phyloP scores from a whole-genome alignment of 1,140 invertebrate genomes.

The Drosophila pseudoananassae region DNA sequence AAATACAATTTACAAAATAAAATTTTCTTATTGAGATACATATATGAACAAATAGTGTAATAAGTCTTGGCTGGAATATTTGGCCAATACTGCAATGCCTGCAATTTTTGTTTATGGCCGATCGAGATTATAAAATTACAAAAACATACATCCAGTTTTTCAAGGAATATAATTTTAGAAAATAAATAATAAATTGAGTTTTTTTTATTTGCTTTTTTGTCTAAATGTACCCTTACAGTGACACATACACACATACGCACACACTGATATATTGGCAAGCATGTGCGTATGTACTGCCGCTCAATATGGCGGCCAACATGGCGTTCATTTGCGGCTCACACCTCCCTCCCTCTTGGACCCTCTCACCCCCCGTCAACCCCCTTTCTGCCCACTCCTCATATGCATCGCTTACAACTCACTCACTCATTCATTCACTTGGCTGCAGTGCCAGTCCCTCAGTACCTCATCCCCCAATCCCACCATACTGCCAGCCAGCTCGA shows the following conservation, averaged over 20 bases:
- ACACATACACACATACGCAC: constrained; percentile 12
- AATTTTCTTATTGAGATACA: no score
- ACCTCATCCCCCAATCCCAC: neutral
- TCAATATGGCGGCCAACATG: constrained; percentile 82
- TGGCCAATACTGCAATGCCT: no score
- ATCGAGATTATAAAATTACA: no score
- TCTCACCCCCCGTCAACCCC: neutral
- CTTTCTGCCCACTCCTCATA: neutral
- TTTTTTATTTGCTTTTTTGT: neutral
- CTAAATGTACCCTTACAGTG: neutral
- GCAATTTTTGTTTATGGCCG: no score
- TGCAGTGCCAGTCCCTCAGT: constrained; percentile 25
- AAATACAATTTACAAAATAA: no score
- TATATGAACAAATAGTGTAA: no score
- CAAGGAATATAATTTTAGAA: neutral
- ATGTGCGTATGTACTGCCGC: constrained; percentile 56
- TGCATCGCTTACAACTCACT: constrained; percentile 52
- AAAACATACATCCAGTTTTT: no score
- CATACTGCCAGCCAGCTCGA: constrained; percentile 39
- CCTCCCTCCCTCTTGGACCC: constrained; percentile 27
- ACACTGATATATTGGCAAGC: constrained; percentile 28
- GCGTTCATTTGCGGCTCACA: constrained; percentile 76
- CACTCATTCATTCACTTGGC: constrained; percentile 59
- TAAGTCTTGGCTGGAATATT: no score
- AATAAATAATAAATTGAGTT: neutral